Conservation (phyloP, 2,888 invertebrate genomes). For the Brenthis hecate region DNA sequence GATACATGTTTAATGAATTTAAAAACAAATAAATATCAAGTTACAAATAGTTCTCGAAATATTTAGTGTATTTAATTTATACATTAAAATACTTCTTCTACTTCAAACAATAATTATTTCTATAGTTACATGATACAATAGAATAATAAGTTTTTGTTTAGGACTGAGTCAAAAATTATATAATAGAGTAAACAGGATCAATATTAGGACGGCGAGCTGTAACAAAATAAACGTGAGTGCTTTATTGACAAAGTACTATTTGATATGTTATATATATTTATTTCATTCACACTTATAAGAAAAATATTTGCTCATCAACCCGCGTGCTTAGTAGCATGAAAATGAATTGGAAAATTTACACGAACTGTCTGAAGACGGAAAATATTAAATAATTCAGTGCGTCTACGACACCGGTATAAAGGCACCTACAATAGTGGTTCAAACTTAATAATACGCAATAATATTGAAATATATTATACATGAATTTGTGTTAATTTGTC, state of each 20-base stretch:
- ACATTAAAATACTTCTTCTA: no score
- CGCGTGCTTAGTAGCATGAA: constrained; percentile 7
- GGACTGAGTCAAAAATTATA: neutral
- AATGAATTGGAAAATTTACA: constrained; percentile 22
- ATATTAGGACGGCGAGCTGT: constrained; percentile 10
- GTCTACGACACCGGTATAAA: neutral
- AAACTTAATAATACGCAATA: neutral
- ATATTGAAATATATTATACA: constrained; percentile 15
- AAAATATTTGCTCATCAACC: constrained; percentile 24
- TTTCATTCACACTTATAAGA: constrained; percentile 25
- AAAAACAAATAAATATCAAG: no score
- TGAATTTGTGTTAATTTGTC: constrained; percentile 34
- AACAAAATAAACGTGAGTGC: constrained; percentile 27
- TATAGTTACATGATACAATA: no score
- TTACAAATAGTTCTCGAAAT: no score
- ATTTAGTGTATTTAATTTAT: no score
- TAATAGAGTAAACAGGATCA: constrained; percentile 17
- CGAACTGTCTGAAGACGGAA: neutral
- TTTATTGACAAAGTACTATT: constrained; percentile 24
- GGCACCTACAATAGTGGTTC: neutral
- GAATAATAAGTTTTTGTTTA: neutral
- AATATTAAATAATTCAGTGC: neutral
- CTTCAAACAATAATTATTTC: no score
- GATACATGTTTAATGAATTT: no score
- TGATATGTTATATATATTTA: constrained; percentile 12